These are phyloP conservation scores for Rhagophthalmus giganteus DNA, from an alignment of 2,888 invertebrate genomes.

Conservation along the genomic window DNA sequence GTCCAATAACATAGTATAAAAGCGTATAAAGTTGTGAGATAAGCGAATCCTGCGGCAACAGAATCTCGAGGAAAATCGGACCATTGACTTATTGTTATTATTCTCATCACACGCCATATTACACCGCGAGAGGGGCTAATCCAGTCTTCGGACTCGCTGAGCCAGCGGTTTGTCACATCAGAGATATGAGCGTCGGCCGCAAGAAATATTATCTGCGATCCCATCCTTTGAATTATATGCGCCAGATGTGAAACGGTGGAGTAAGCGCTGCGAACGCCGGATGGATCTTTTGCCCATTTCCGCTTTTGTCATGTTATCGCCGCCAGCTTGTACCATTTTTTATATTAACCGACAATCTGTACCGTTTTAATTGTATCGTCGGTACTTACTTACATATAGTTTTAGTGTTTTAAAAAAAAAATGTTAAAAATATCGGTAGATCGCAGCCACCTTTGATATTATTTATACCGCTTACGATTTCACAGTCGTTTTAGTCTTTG, in stretches of 20 bases:
- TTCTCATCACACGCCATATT: slow-evolving; percentile 55
- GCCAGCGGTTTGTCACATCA: slow-evolving; percentile 55
- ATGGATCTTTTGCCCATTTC: slow-evolving; percentile 33
- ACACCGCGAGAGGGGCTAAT: slow-evolving; percentile 52
- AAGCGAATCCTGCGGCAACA: slow-evolving; percentile 44
- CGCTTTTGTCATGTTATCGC: slow-evolving; percentile 36
- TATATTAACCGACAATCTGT: slow-evolving; percentile 21
- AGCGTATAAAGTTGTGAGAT: slow-evolving; percentile 38
- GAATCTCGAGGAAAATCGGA: slow-evolving; percentile 41
- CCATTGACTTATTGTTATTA: slow-evolving; percentile 56
- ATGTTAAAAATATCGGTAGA: too few species aligned
- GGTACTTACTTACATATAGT: too few species aligned
- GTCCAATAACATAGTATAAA: slow-evolving; percentile 30
- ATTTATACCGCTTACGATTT: neutral
- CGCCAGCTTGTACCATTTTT: slow-evolving; percentile 35
- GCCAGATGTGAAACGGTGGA: slow-evolving; percentile 46
- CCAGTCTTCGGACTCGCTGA: slow-evolving; percentile 51
- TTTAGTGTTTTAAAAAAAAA: too few species aligned
- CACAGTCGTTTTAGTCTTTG: too few species aligned
- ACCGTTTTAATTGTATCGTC: slow-evolving; percentile 15
- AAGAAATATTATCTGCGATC: slow-evolving; percentile 53
- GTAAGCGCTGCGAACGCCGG: slow-evolving; percentile 28
- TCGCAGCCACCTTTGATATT: neutral
- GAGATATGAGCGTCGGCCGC: slow-evolving; percentile 51
- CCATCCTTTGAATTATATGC: slow-evolving; percentile 52